phyloP scores from a whole-genome alignment of 2,113 vertebrate species.

The Siniperca chuatsi region DNA sequence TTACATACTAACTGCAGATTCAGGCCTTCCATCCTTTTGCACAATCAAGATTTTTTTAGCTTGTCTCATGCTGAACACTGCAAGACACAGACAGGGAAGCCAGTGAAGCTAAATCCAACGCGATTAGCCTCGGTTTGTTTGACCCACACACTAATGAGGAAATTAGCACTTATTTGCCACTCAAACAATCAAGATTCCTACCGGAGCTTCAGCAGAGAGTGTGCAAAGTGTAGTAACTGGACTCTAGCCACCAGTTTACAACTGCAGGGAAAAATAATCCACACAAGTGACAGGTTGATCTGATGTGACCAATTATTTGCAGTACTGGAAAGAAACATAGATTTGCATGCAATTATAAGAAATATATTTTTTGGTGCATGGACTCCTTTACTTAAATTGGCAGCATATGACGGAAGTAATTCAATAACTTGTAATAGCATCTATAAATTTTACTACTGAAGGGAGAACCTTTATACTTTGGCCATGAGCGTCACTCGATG shows the following conservation, averaged over 20 bases:
- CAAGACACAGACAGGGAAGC: neutral
- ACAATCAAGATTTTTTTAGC: neutral
- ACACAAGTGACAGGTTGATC: neutral
- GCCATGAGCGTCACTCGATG: neutral
- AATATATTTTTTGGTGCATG: neutral
- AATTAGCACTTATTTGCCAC: conserved; percentile 6
- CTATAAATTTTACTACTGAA: conserved; percentile 33
- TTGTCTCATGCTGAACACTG: neutral
- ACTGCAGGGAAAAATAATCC: neutral
- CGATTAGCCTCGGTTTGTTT: conserved; percentile 25
- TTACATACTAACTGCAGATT: conserved; percentile 5
- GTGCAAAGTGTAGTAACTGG: neutral
- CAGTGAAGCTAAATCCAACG: conserved; percentile 8
- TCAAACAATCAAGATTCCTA: conserved; percentile 21
- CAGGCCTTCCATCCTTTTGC: conserved; percentile 2
- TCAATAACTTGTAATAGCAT: neutral
- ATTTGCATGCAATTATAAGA: neutral
- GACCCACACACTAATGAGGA: conserved; percentile 34
- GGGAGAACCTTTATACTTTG: conserved; percentile 44
- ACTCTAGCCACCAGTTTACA: neutral
- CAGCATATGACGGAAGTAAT: neutral
- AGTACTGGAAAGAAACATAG: neutral
- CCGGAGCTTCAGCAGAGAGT: neutral
- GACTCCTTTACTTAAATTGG: neutral
- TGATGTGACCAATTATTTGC: neutral